These are phyloP conservation scores for Philaethria dido DNA, from an alignment of 2,888 invertebrate species.

Conservation along the genomic window DNA sequence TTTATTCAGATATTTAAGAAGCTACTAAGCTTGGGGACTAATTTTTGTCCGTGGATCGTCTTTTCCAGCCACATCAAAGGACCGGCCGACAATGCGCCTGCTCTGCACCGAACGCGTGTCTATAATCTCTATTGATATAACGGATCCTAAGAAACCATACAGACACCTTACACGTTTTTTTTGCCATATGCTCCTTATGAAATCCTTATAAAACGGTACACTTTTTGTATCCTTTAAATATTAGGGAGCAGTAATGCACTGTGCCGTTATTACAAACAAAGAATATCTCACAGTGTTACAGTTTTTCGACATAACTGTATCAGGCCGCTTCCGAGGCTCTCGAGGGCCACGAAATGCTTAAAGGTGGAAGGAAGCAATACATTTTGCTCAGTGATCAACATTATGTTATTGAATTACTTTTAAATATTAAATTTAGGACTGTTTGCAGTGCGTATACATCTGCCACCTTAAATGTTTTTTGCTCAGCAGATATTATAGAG, in stretches of 20 bases:
- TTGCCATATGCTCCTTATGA: slow-evolving; percentile 58
- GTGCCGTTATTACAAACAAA: slow-evolving; percentile 74
- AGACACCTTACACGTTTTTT: slow-evolving; percentile 77
- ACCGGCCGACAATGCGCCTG: slow-evolving; percentile 66
- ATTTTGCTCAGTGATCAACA: slow-evolving; percentile 76
- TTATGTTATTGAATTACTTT: slow-evolving; percentile 83
- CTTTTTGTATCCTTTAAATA: slow-evolving; percentile 69
- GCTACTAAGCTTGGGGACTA: slow-evolving; percentile 55
- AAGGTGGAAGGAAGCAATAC: slow-evolving; percentile 83
- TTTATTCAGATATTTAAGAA: slow-evolving; percentile 11
- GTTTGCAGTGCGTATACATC: slow-evolving; percentile 77
- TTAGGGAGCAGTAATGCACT: slow-evolving; percentile 67
- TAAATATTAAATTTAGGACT: slow-evolving; percentile 71
- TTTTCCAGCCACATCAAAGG: slow-evolving; percentile 79
- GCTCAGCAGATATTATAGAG: slow-evolving; percentile 58
- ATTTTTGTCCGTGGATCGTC: slow-evolving; percentile 65
- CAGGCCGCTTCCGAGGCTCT: slow-evolving; percentile 64
- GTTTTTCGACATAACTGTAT: slow-evolving; percentile 80
- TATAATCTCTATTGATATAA: slow-evolving; percentile 81
- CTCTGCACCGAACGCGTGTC: slow-evolving; percentile 74
- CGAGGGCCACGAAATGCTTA: slow-evolving; percentile 56
- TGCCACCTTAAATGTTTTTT: slow-evolving; percentile 66
- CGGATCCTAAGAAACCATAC: slow-evolving; percentile 70
- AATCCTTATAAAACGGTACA: slow-evolving; percentile 75
- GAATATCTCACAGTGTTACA: slow-evolving; percentile 72